Evolutionary conservation across 2,797 vertebrate species (phyloP).

Genomic region (Esox masquinongy): DNA sequence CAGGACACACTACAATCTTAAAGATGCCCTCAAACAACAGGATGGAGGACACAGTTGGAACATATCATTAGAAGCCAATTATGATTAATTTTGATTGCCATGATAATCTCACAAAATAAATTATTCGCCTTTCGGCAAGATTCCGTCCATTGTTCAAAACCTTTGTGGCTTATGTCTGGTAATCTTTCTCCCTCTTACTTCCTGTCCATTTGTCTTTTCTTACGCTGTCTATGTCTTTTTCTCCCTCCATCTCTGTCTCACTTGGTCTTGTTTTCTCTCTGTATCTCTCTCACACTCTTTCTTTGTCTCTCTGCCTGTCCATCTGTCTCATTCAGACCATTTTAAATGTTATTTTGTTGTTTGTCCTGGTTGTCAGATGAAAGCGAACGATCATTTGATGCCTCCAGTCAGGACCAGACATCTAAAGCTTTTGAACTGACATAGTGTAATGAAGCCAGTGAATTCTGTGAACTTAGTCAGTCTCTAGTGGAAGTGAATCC

Average conservation of each 20-base stretch:
- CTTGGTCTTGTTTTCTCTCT: neutral
- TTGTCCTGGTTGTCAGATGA: slow-evolving; percentile 37
- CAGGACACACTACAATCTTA: slow-evolving; percentile 1
- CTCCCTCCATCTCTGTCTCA: neutral
- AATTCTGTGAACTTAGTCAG: neutral
- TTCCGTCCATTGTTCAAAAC: too few species aligned
- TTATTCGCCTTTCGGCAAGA: too few species aligned
- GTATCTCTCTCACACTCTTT: too few species aligned
- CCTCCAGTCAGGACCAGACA: slow-evolving; percentile 29
- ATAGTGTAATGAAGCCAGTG: slow-evolving; percentile 20
- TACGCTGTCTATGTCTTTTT: neutral
- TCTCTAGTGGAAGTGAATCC: neutral
- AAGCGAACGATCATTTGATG: slow-evolving; percentile 40
- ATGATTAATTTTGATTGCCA: too few species aligned
- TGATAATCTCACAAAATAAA: too few species aligned
- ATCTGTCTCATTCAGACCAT: neutral
- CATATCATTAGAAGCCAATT: neutral
- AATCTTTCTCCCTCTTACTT: neutral
- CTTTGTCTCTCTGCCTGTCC: neutral
- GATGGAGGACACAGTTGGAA: neutral
- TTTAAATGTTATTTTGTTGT: slow-evolving; percentile 11
- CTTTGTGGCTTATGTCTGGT: too few species aligned
- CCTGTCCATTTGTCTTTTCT: neutral
- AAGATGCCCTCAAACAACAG: neutral
- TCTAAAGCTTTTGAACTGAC: slow-evolving; percentile 31